These are phyloP conservation scores for Therioaphis trifolii DNA, from an alignment of 2,888 invertebrate species.

Conservation along the genomic window DNA sequence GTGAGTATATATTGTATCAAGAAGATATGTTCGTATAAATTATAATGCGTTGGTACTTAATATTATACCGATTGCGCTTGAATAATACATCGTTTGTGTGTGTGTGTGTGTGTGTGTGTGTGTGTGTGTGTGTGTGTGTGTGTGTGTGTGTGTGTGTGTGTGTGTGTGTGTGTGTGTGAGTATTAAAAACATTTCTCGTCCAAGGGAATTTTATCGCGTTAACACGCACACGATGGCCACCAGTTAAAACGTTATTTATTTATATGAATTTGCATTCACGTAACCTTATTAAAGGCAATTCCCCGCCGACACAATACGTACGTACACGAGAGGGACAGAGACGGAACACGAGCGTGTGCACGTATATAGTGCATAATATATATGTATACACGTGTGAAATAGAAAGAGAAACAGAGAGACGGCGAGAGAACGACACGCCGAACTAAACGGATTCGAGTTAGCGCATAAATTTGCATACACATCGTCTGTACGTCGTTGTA, in stretches of 20 bases:
- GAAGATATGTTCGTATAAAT: neutral
- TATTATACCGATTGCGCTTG: neutral
- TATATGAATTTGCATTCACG: constrained; percentile 49
- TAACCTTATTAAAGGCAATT: constrained; percentile 53
- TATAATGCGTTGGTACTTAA: neutral
- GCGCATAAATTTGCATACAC: constrained; percentile 51
- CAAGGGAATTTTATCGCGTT: constrained; percentile 37
- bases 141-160: too few species aligned
- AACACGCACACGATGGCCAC: constrained; percentile 39
- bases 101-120: too few species aligned
- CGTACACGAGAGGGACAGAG: neutral
- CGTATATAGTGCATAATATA: too few species aligned
- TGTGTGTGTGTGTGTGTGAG: too few species aligned
- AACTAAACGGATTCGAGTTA: constrained; percentile 51
- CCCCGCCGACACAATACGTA: neutral
- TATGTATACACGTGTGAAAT: too few species aligned
- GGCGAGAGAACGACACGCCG: neutral
- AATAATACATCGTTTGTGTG: too few species aligned
- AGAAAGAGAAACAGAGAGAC: neutral
- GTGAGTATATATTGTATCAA: neutral
- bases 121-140: too few species aligned
- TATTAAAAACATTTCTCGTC: constrained; percentile 30
- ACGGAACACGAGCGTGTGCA: neutral
- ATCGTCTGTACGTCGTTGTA: neutral
- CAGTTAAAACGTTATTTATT: constrained; percentile 59